These are phyloP conservation scores for Bufotes viridis DNA, from an alignment of 2,797 vertebrate genomes.

Conservation along the genomic window DNA sequence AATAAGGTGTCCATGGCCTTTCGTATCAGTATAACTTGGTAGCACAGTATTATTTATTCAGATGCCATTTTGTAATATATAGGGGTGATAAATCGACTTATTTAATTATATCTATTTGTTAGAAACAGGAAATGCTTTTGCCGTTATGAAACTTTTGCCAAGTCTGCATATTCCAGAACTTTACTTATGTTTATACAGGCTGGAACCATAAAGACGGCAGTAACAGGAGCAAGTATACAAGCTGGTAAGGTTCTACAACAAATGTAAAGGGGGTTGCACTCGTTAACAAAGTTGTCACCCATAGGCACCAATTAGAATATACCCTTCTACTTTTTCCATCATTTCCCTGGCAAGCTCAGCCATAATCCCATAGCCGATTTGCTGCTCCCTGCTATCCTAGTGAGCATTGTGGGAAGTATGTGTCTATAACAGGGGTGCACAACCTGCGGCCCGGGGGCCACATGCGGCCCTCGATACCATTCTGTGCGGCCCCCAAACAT, in stretches of 20 bases:
- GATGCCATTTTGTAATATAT: neutral
- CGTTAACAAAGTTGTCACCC: neutral
- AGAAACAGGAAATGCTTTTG: neutral
- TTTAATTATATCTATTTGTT: neutral
- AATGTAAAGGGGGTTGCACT: neutral
- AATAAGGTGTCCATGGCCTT: too few relatives aligned
- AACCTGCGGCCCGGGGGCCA: too few relatives aligned
- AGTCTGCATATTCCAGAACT: neutral
- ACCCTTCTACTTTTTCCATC: neutral
- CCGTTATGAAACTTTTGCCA: neutral
- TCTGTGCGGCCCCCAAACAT: too few relatives aligned
- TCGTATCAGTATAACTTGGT: too few relatives aligned
- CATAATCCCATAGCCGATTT: neutral
- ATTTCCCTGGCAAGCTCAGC: neutral
- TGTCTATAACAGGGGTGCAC: neutral
- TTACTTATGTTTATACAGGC: constrained; percentile 71
- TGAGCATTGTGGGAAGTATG: neutral
- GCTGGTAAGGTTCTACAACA: constrained; percentile 75
- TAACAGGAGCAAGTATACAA: constrained; percentile 86
- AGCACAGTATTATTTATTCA: neutral
- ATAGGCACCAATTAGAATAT: too few relatives aligned
- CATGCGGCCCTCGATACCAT: too few relatives aligned
- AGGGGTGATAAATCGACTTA: neutral
- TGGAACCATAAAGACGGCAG: constrained; percentile 87
- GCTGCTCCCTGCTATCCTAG: neutral